A percentile compares a stretch with the other conserved stretches of the same genome.
phyloP scores from a whole-genome alignment of 1,140 invertebrate genomes.

The Musca domestica region DNA sequence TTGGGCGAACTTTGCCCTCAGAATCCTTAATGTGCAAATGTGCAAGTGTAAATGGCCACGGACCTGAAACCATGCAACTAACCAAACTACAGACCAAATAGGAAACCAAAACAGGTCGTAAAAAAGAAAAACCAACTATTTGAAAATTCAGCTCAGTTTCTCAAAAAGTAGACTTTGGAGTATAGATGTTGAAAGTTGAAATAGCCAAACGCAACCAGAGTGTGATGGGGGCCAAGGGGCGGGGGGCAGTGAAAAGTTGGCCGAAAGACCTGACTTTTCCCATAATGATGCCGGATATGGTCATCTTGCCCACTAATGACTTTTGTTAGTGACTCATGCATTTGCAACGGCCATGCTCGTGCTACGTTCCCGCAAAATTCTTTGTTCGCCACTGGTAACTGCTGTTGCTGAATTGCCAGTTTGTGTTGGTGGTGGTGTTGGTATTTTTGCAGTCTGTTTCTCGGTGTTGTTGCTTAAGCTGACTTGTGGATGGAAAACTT shows the following conservation, averaged over 20 bases:
- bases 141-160: constrained; percentile 6
- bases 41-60: no score
- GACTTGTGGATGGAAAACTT: no score
- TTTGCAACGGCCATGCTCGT: not conserved
- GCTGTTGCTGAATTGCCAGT: no score
- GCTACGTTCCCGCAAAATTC: no score
- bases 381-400: no score
- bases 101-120: constrained; percentile 18
- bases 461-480: no score
- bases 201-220: not conserved
- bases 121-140: constrained; percentile 4
- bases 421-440: no score
- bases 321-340: constrained; percentile 14
- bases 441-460: no score
- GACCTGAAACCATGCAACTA: constrained; percentile 3
- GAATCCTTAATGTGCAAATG: no score
- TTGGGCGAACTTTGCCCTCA: not conserved
- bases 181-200: no score
- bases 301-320: constrained; percentile 21
- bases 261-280: constrained; percentile 5
- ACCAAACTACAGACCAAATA: not conserved
- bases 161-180: no score
- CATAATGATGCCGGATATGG: constrained; percentile 21
- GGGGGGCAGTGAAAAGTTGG: not conserved
- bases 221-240: not conserved